These are phyloP conservation scores for Pandemis heparana DNA, from an alignment of 2,888 invertebrate species.

Conservation along the genomic window DNA sequence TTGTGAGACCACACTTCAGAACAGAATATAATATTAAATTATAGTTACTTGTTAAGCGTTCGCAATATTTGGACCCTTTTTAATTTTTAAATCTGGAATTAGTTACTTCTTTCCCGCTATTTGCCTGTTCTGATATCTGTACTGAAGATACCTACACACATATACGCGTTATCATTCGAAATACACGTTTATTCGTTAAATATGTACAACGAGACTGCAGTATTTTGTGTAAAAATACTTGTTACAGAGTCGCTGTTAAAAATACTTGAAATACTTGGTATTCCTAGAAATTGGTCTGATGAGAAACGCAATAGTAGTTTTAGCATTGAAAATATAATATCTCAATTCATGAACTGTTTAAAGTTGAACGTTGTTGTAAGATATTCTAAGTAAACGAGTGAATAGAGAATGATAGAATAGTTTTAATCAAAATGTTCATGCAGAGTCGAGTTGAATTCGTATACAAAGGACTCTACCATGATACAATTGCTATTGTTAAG, in stretches of 20 bases:
- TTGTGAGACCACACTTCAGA: too few relatives aligned
- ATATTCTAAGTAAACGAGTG: too few relatives aligned
- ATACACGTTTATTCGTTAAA: conserved; percentile 32
- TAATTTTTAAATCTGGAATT: neutral
- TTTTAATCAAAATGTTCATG: too few relatives aligned
- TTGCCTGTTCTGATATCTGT: neutral
- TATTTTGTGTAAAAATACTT: neutral
- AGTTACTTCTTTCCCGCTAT: neutral
- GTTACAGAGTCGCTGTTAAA: neutral
- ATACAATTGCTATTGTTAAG: too few relatives aligned
- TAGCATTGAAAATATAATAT: conserved; percentile 1
- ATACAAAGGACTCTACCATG: too few relatives aligned
- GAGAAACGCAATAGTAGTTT: neutral
- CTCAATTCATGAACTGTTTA: too few relatives aligned
- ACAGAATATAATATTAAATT: too few relatives aligned
- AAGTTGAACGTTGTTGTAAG: too few relatives aligned
- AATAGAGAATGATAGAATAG: too few relatives aligned
- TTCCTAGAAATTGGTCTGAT: too few relatives aligned
- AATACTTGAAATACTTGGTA: conserved; percentile 8
- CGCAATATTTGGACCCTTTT: neutral
- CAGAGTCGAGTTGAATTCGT: too few relatives aligned
- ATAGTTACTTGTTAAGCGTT: neutral
- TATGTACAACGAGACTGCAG: conserved; percentile 9
- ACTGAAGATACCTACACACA: neutral
- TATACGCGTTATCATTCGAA: conserved; percentile 22